phyloP scores from a whole-genome alignment of 2,888 invertebrate genomes.

The Acrocyrtus sp. region DNA sequence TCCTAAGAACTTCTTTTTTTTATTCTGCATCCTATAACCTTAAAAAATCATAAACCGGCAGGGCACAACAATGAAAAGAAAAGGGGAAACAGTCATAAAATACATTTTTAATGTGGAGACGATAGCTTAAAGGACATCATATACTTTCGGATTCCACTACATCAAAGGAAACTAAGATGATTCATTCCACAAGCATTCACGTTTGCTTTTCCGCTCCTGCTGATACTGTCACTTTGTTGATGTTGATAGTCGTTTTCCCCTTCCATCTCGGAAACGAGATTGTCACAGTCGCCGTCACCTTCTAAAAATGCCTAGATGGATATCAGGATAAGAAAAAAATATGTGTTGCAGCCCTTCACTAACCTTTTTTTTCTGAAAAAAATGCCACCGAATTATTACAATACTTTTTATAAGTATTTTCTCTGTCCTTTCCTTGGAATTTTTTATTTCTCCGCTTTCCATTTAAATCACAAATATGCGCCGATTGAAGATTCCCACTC shows the following conservation, averaged over 20 bases:
- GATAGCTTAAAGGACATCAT: conserved; percentile 9
- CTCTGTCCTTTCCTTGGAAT: no score
- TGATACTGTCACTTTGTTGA: background rate
- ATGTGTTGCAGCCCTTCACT: no score
- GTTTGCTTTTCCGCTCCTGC: background rate
- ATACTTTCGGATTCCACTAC: background rate
- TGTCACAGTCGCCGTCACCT: background rate
- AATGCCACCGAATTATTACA: no score
- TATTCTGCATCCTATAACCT: no score
- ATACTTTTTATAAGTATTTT: no score
- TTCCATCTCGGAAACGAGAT: background rate
- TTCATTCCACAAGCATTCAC: conserved; percentile 1
- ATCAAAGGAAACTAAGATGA: no score
- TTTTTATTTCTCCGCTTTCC: no score
- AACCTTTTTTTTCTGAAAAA: no score
- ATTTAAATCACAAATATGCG: background rate
- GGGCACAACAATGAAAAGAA: background rate
- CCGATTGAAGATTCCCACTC: background rate
- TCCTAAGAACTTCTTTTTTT: background rate
- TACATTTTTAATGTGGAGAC: conserved; percentile 10
- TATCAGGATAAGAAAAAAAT: no score
- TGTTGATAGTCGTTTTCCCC: background rate
- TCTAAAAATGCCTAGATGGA: no score
- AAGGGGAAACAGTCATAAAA: conserved; percentile 11
- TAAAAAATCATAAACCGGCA: no score